phyloP scores from a whole-genome alignment of 2,888 invertebrate genomes.

The Himalopsyche tibetana region DNA sequence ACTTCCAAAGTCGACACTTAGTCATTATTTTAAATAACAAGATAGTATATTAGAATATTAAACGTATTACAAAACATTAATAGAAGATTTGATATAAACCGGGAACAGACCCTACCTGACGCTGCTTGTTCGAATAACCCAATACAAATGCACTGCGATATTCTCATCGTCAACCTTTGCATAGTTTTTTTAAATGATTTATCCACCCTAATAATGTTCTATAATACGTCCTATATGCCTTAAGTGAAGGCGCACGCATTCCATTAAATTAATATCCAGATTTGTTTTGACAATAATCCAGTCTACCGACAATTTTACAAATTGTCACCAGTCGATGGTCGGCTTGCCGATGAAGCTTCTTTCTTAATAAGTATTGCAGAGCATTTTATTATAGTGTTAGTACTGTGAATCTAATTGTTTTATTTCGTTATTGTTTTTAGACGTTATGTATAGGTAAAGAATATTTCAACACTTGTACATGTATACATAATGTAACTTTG shows the following conservation, averaged over 20 bases:
- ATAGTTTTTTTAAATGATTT: too few species aligned
- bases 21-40: constrained; percentile 20
- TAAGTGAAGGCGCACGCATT: neutral
- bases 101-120: too few species aligned
- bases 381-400: constrained; percentile 5
- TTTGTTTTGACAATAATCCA: constrained; percentile 15
- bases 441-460: constrained; percentile 10
- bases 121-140: too few species aligned
- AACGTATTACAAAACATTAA: neutral
- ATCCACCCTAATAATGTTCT: neutral
- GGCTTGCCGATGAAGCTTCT: constrained; percentile 6
- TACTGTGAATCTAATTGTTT: neutral
- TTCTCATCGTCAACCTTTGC: too few species aligned
- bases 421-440: constrained; percentile 22
- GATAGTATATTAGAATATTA: neutral
- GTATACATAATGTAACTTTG: constrained; percentile 34
- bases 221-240: neutral
- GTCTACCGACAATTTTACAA: neutral
- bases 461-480: constrained; percentile 31
- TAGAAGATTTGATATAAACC: neutral
- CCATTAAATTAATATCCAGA: neutral
- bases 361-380: neutral
- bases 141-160: too few species aligned
- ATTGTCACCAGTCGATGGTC: neutral
- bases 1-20: constrained; percentile 1